These are phyloP conservation scores for Synanthedon myopaeformis DNA, from an alignment of 2,888 invertebrate genomes.

Conservation along the genomic window DNA sequence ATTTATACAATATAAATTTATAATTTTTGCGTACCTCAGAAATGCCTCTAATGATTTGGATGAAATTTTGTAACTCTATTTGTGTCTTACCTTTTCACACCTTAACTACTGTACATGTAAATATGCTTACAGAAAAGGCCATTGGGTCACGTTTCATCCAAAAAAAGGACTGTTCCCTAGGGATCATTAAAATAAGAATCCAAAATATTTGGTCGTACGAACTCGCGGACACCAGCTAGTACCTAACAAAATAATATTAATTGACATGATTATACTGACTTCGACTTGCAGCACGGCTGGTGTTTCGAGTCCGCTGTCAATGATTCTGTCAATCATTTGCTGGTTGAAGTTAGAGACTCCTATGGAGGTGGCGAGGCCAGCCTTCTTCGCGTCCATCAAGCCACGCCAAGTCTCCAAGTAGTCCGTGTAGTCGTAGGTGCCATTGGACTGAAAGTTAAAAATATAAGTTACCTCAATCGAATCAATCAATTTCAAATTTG, in stretches of 20 bases:
- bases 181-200: too few species aligned
- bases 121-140: too few species aligned
- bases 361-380: slow-evolving; percentile 75
- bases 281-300: slow-evolving; percentile 73
- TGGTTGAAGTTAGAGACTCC: slow-evolving; percentile 85
- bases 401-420: slow-evolving; percentile 77
- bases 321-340: slow-evolving; percentile 73
- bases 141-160: too few species aligned
- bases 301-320: slow-evolving; percentile 62
- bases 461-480: neutral
- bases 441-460: slow-evolving; percentile 24
- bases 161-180: too few species aligned
- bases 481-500: neutral
- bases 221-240: too few species aligned
- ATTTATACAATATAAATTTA: too few species aligned
- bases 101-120: too few species aligned
- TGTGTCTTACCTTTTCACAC: too few species aligned
- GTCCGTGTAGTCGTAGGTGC: slow-evolving; percentile 58
- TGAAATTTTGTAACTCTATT: too few species aligned
- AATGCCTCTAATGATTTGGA: too few species aligned
- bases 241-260: neutral
- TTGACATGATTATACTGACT: slow-evolving; percentile 14
- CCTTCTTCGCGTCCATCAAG: slow-evolving; percentile 74
- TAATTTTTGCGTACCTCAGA: too few species aligned
- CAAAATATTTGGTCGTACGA: too few species aligned